Base-by-base conservation (phyloP, 2,888 invertebrate species). In the Drosophila meridiana region DNA sequence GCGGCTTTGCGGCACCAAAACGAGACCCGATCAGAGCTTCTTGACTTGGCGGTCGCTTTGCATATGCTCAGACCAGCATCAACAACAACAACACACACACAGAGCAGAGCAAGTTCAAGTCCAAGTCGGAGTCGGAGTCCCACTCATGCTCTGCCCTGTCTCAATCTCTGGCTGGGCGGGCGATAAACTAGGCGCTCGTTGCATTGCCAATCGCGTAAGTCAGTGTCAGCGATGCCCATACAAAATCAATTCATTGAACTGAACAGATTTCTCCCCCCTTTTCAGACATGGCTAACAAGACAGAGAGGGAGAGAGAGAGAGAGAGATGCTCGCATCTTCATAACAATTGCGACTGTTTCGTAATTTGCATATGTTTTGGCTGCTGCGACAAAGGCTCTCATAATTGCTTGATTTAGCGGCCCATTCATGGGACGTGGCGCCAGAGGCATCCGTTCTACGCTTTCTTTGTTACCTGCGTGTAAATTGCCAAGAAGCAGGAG, bases 321-420 rank as follows among this genome's bases (percentile, higher is more conserved):
- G 40, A 8, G 43, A n/a, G 47, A 40, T 45, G 45, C 42, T 64
- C 30, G 48, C 61, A 50, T 76, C 80, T 74, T 82, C 63, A 71
- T 60, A 81, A 60, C 71, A 69, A 82, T 82, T 69, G 80, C 40
- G 11, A 38, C 60, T 73, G 52, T 61, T 36, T 62, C 68, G 78
- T 80, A 76, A 90, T 90, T 86, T 90, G 85, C 85, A 90, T 86
- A 90, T 81, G 89, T 80, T 90, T 86, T 77, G 80, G 77, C 69
- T 55, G 68, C 48, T 78, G 85, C 89, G 87, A 91, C 91, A 91
- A 91, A 92, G 91, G 91, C 91, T 74, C 89, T 91, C 91, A 91
- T 91, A 91, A 91, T 91, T 91, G 92, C 92, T 92, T 92, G 91
- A 92, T 91, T 91, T 92, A 91, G 89, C 83, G 80, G 77, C 82